Percentiles rank a stretch among this genome's conserved stretches.
Conservation (phyloP, 1,140 invertebrate species). For the Pollicipes pollicipes region DNA sequence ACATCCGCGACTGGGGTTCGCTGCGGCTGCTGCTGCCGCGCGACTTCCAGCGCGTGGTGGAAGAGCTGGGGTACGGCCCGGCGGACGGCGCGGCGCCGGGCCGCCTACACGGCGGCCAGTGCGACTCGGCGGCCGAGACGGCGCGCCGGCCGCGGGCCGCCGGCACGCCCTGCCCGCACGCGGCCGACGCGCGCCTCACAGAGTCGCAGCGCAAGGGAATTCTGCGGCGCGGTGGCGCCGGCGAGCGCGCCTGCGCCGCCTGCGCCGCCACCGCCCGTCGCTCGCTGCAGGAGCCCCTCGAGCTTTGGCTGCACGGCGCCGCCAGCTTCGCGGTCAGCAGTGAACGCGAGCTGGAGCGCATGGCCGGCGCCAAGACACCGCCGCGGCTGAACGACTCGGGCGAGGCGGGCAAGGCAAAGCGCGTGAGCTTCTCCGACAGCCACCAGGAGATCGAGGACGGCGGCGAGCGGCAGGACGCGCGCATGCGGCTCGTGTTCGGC, state of each 20-base stretch:
- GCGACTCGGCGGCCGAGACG: background rate
- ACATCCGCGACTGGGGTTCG: constrained; percentile 79
- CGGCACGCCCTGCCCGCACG: background rate
- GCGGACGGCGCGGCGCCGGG: background rate
- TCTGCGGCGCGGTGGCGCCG: background rate
- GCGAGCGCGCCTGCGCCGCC: background rate
- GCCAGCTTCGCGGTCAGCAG: background rate
- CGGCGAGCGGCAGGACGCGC: background rate
- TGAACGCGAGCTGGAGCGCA: background rate
- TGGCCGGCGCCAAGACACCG: background rate
- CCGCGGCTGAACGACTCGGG: background rate
- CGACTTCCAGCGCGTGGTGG: background rate
- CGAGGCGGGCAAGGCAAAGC: background rate
- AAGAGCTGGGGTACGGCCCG: background rate
- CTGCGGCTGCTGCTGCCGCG: constrained; percentile 60
- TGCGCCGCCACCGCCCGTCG: background rate
- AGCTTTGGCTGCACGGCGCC: background rate
- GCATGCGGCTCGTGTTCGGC: background rate
- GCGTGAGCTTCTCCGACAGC: background rate
- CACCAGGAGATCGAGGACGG: background rate
- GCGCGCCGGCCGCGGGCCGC: too few relatives aligned
- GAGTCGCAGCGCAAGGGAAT: background rate
- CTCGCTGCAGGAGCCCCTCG: background rate
- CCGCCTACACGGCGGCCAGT: background rate
- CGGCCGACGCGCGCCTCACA: background rate